phyloP scores from a whole-genome alignment of 53 echinoderm and acorn worm genomes.

The Mesocentrotus franciscanus region DNA sequence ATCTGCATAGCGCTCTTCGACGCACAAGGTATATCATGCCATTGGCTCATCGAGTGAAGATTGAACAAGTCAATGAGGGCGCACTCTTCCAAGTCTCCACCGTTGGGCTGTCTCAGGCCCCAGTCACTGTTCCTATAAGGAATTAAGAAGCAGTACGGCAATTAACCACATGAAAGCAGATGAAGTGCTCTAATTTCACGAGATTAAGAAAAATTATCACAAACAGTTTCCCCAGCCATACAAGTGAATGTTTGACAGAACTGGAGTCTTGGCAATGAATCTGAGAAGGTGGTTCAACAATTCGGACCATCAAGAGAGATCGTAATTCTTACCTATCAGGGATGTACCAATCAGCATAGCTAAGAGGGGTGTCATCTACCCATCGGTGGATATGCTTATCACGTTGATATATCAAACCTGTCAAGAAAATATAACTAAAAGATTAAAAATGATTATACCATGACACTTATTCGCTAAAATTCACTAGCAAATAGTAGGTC shows the following conservation, averaged over 20 bases:
- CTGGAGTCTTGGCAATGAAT: background rate
- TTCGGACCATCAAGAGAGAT: background rate
- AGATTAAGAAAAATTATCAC: too few species aligned
- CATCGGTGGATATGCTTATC: slow-evolving; percentile 73
- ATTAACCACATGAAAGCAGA: background rate
- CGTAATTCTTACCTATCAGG: slow-evolving; percentile 55
- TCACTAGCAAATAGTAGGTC: too few species aligned
- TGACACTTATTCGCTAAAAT: background rate
- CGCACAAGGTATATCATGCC: slow-evolving; percentile 98
- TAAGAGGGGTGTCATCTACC: slow-evolving; percentile 83
- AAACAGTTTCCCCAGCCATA: too few species aligned
- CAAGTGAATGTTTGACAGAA: background rate
- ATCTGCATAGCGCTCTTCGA: slow-evolving; percentile 84
- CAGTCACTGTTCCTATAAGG: slow-evolving; percentile 67
- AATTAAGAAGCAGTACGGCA: background rate
- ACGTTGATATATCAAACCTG: slow-evolving; percentile 74
- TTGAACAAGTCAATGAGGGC: slow-evolving; percentile 81
- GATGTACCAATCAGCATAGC: slow-evolving; percentile 92
- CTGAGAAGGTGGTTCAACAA: background rate
- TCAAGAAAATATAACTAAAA: background rate
- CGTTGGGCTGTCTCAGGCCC: slow-evolving; percentile 86
- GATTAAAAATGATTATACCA: background rate
- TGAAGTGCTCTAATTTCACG: background rate
- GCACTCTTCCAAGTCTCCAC: slow-evolving; percentile 90
- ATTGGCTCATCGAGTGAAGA: slow-evolving; percentile 95